phyloP scores from a whole-genome alignment of 2,888 invertebrate genomes.

The Eudasyphora cyanicolor region DNA sequence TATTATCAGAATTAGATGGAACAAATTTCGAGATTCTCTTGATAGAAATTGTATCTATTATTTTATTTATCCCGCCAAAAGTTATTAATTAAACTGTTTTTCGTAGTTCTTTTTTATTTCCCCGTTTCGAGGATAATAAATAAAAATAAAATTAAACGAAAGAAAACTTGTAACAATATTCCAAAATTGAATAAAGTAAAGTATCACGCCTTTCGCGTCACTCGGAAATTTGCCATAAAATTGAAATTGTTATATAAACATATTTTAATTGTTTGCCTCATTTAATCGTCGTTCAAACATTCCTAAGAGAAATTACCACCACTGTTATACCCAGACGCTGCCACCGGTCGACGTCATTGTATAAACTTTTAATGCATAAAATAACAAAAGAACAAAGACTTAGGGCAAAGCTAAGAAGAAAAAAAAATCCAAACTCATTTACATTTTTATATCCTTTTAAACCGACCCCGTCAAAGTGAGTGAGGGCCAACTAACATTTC shows the following conservation, averaged over 20 bases:
- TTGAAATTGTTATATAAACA: neutral
- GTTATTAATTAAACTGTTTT: no score
- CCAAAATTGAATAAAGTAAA: neutral
- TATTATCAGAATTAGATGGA: no score
- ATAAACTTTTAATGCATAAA: constrained; percentile 21
- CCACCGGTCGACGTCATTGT: neutral
- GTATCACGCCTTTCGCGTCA: neutral
- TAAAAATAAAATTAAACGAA: no score
- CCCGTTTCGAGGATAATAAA: no score
- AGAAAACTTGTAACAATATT: no score
- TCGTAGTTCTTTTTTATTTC: no score
- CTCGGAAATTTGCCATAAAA: neutral
- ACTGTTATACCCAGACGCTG: neutral
- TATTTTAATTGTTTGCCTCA: constrained; percentile 14
- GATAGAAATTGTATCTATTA: no score
- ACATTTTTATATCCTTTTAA: constrained; percentile 57
- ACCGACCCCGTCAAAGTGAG: neutral
- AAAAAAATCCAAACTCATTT: constrained; percentile 57
- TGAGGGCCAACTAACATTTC: neutral
- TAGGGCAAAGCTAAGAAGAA: neutral
- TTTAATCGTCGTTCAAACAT: neutral
- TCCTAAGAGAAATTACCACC: neutral
- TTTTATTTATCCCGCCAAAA: no score
- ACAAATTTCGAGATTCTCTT: no score
- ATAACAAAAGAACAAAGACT: neutral